phyloP scores from a whole-genome alignment of 1,140 invertebrate species.

The Wiebesia pumilae region DNA sequence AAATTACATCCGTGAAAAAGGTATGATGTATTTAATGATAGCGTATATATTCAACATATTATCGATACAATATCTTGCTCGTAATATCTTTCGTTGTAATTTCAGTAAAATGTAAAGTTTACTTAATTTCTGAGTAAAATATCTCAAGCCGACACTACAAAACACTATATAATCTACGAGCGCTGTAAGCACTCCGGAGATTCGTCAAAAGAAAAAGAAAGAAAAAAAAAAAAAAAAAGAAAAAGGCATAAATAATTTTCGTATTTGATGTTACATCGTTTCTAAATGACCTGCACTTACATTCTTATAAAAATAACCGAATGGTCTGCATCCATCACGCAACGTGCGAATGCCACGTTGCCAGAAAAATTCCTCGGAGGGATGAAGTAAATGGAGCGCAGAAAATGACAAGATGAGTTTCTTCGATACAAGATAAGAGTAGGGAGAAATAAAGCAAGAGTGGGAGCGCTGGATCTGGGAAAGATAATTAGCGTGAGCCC shows the following conservation, averaged over 20 bases:
- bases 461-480: neutral
- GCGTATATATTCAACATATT: constrained; percentile 3
- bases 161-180: constrained; percentile 27
- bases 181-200: constrained; percentile 15
- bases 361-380: neutral
- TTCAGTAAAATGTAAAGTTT: constrained; percentile 32
- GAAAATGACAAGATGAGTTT: neutral
- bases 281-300: constrained; percentile 11
- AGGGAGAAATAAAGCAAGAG: neutral
- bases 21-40: constrained; percentile 14
- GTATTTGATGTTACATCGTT: constrained; percentile 25
- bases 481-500: constrained; percentile 43
- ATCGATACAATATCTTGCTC: constrained; percentile 22
- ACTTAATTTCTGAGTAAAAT: constrained; percentile 30
- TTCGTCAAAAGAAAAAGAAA: neutral
- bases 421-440: constrained; percentile 4
- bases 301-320: constrained; percentile 16
- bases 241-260: constrained; percentile 4
- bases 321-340: constrained; percentile 22
- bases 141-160: constrained; percentile 29
- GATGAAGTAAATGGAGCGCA: neutral
- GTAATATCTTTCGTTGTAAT: constrained; percentile 17
- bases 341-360: neutral
- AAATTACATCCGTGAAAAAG: constrained; percentile 24
- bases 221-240: neutral